Base-by-base conservation (phyloP, 1,140 invertebrate species). In the Notospermus geniculatus region DNA sequence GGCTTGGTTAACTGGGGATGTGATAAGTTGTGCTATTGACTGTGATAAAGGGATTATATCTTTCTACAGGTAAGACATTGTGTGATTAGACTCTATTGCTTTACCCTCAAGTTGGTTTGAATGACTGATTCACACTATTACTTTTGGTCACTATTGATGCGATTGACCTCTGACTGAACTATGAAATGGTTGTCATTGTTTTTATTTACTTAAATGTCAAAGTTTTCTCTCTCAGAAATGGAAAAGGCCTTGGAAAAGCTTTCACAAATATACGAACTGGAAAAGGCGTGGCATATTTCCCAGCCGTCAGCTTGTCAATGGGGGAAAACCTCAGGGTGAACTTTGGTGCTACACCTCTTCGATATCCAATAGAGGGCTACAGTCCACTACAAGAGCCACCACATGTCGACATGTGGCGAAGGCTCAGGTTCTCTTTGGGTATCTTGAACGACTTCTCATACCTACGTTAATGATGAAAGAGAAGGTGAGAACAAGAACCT, bases 1-100 rank as follows among this genome's bases (percentile, higher is more conserved):
- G 81, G 63, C 86, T 17, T 92, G 90, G 90, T 79, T 90, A 58
- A 85, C 87, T 46, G 91, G 91, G 9, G 91, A 93, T 81, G 87
- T 92, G 17, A 91, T 92, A 62, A 89, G 87, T 0, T 89, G 89
- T 72, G 86, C 87, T 50, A 81, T 93, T 23, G 90, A 93, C 76
- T 80, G 91, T 73, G 89, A 92, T 64, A 80, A 85, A 22, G 88
- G 88, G 32, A 70, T 65, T 25, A 79, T 86, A 28, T 78, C 79
- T 59, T 86, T 84, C 72, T 84, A 76, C 67, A 83, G 83, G 84
- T 84, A 71, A 29, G 52, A n/a, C n/a, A n/a, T n/a, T n/a, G 39
- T n/a, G n/a, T n/a, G n/a, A n/a, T n/a, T n/a, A n/a, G n/a, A n/a
- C n/a, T n/a, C n/a, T n/a, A n/a, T n/a, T n/a, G n/a, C n/a, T n/a